Evolutionary conservation across 1,140 invertebrate species (phyloP).

Genomic region (Armadillidium nasatum): DNA sequence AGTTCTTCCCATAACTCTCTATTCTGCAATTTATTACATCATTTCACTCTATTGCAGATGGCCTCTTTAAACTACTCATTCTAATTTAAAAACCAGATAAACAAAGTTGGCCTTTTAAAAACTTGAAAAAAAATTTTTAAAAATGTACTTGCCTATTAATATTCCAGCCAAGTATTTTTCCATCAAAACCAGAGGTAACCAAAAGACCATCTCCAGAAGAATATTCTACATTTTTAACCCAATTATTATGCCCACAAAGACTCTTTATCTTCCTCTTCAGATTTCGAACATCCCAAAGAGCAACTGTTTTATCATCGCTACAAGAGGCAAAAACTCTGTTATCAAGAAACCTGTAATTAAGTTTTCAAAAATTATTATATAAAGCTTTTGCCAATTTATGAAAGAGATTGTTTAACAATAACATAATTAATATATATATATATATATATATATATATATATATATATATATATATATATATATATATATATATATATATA

Average conservation of each 20-base stretch:
- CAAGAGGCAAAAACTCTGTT: constrained; percentile 83
- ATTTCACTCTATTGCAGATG: too few relatives aligned
- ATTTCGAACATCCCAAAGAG: constrained; percentile 84
- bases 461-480: neutral
- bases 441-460: neutral
- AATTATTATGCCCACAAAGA: constrained; percentile 82
- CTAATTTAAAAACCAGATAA: too few relatives aligned
- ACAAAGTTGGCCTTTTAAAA: too few relatives aligned
- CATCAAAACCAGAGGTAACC: constrained; percentile 87
- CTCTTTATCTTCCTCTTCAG: constrained; percentile 69
- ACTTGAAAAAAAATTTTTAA: neutral
- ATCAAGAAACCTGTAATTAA: constrained; percentile 71
- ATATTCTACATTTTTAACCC: constrained; percentile 96
- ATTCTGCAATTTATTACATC: too few relatives aligned
- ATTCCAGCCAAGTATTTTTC: constrained; percentile 90
- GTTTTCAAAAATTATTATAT: neutral
- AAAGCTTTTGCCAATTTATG: neutral
- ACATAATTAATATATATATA: neutral
- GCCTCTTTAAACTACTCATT: too few relatives aligned
- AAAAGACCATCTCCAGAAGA: constrained; percentile 76
- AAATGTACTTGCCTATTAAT: constrained; percentile 67
- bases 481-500: neutral
- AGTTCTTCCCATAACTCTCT: too few relatives aligned
- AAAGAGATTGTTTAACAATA: neutral
- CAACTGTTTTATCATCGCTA: constrained; percentile 87